Base-by-base conservation (phyloP, 2,888 invertebrate species). In the Tetranychus piercei region DNA sequence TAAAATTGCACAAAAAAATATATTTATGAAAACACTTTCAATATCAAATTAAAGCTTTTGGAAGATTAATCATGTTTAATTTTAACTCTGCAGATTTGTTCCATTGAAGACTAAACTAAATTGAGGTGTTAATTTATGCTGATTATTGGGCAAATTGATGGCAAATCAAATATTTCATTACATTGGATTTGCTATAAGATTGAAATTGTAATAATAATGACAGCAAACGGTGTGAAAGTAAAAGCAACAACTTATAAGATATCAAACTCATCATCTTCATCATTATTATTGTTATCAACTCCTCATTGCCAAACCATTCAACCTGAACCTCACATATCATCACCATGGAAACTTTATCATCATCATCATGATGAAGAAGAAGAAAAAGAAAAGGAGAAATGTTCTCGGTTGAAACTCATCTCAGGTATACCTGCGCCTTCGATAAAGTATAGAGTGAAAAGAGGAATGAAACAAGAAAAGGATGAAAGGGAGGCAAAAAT, bases 391-490 rank as follows among this genome's bases (percentile, higher is more conserved):
- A 65, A n/a, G n/a, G 65, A 65, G 6, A 65, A 34, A 34, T 55
- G 11, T 15, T 55, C 55, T 55, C 55, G 55, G 55, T 55, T 55
- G 55, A 55, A 55, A 55, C 55, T 55, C 55, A 55, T 55, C 55
- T 55, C 55, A 55, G 55, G 55, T 55, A 55, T 55, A 55, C 55
- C 55, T 55, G 55, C 55, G 55, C 55, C 55, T 55, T 55, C 55
- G 15, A 55, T 55, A 15, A 55, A 55, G 55, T 55, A 69, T 20
- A 69, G 69, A 69, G 69, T 23, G 69, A 69, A 23, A 69, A 23
- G 34, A 23, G 34, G n/a, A 69, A 23, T 11, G n/a, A 69, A 23
- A 69, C 22, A 69, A 55, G 55, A 55, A 55, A 15, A 15, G 15
- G 55, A 15, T 55, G 55, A 55, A 55, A 55, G 55, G 15, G 55